phyloP scores from a whole-genome alignment of 2,797 vertebrate species.

The Philypnodon macrostomus region DNA sequence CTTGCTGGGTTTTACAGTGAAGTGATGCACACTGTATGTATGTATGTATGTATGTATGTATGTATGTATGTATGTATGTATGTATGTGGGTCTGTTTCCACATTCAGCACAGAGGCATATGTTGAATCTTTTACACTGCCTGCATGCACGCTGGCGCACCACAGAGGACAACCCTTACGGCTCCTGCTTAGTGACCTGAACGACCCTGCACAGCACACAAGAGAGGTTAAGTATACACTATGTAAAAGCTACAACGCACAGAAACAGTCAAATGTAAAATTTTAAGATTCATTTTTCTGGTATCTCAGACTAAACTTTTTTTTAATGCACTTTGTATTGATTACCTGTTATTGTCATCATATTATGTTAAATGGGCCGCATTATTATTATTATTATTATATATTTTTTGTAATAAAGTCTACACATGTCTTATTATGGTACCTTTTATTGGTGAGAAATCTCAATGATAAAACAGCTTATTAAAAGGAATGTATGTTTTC shows the following conservation, averaged over 20 bases:
- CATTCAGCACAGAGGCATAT: conserved; percentile 24
- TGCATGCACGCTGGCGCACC: conserved; percentile 17
- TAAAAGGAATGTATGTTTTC: no score
- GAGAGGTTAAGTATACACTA: conserved; percentile 15
- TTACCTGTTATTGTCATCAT: no score
- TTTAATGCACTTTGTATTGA: no score
- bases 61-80: conserved; percentile 8
- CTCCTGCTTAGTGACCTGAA: conserved; percentile 49
- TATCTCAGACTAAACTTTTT: no score
- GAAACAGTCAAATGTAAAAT: conserved; percentile 10
- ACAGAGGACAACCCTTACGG: conserved; percentile 33
- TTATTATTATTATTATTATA: no score
- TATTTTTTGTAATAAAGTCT: no score
- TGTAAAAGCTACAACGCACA: conserved; percentile 30
- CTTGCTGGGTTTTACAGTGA: conserved; percentile 8
- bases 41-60: conserved; percentile 11
- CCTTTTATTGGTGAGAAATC: no score
- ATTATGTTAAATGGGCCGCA: no score
- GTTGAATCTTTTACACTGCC: conserved; percentile 20
- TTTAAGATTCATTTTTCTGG: neutral
- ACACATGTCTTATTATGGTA: no score
- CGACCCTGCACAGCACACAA: conserved; percentile 37
- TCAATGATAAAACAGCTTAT: no score
- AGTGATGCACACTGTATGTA: conserved; percentile 9
- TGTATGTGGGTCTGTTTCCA: conserved; percentile 25